Evolutionary conservation across 2,888 invertebrate genomes (phyloP).

Genomic region (Diaphora mendica): DNA sequence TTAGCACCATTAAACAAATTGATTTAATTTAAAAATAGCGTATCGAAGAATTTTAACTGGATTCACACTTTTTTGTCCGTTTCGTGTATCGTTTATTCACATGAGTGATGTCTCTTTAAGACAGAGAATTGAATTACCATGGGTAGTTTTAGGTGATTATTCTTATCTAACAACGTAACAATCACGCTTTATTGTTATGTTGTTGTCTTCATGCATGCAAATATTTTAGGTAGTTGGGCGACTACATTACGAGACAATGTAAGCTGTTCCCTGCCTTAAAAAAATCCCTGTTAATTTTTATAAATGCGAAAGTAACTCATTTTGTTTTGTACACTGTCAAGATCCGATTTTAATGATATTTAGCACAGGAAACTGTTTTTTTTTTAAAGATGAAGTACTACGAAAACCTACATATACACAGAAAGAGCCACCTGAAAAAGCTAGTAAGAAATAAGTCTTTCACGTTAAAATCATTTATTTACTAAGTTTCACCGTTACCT

Average conservation of each 20-base stretch:
- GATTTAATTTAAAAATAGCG: neutral
- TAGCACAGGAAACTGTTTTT: neutral
- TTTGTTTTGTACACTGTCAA: neutral
- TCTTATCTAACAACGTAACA: neutral
- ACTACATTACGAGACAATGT: too few relatives aligned
- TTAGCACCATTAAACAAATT: neutral
- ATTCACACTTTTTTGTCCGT: neutral
- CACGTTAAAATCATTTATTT: neutral
- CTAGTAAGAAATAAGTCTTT: neutral
- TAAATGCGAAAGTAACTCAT: neutral
- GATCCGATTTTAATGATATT: neutral
- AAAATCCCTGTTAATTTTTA: neutral
- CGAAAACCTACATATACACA: neutral
- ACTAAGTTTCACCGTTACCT: neutral
- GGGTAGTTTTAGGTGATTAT: too few relatives aligned
- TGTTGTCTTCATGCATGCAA: too few relatives aligned
- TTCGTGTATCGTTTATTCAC: neutral
- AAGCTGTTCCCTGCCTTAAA: neutral
- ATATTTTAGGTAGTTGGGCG: too few relatives aligned
- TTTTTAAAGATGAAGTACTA: too few relatives aligned
- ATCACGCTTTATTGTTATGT: too few relatives aligned
- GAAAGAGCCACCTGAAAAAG: neutral
- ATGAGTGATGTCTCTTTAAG: neutral
- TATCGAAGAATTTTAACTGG: neutral
- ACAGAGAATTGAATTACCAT: neutral